A percentile compares a stretch with the other conserved stretches of the same genome.
phyloP scores from a whole-genome alignment of 2,797 vertebrate genomes.

The Halcyon badia region DNA sequence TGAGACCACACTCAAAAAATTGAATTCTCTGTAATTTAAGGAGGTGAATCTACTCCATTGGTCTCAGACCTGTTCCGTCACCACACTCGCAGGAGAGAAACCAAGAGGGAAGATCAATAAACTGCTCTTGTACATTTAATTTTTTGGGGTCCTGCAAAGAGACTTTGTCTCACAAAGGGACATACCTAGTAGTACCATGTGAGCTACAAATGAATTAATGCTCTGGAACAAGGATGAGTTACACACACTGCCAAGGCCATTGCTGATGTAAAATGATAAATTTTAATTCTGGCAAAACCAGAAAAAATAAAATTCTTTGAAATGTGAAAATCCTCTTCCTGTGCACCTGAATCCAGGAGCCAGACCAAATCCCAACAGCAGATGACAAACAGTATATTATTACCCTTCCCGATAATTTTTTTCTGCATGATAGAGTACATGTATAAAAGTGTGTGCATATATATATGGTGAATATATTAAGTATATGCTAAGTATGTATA shows the following conservation, averaged over 20 bases:
- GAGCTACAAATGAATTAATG: background rate
- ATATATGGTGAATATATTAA: background rate
- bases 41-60: background rate
- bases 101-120: background rate
- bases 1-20: background rate
- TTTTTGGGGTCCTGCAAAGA: background rate
- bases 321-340: background rate
- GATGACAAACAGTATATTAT: background rate
- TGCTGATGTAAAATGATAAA: background rate
- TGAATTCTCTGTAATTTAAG: background rate
- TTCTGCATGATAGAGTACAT: background rate
- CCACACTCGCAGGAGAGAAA: rapidly evolving
- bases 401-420: background rate
- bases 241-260: rapidly evolving
- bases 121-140: background rate
- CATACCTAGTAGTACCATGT: background rate
- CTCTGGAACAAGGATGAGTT: background rate
- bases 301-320: background rate
- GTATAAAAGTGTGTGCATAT: background rate
- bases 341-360: background rate
- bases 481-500: background rate
- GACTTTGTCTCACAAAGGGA: background rate
- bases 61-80: background rate
- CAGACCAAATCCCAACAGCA: background rate
- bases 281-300: background rate